phyloP scores from a whole-genome alignment of 2,797 vertebrate genomes.

The Ispidina picta region DNA sequence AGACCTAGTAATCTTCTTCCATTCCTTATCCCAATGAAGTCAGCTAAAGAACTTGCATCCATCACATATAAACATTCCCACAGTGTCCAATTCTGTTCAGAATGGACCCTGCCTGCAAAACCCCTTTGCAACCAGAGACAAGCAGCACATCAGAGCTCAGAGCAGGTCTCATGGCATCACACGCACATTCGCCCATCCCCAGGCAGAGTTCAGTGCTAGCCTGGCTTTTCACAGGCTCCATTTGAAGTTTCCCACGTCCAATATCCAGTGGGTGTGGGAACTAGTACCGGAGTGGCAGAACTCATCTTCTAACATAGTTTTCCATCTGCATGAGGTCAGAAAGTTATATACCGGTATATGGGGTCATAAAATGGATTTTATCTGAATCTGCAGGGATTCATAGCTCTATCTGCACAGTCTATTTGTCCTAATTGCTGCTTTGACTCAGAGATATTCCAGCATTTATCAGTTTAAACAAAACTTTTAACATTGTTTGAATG shows the following conservation, averaged over 20 bases:
- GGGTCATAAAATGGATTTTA: constrained; percentile 38
- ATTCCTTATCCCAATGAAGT: neutral
- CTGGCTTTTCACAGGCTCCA: neutral
- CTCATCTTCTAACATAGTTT: neutral
- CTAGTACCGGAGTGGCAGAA: accelerated
- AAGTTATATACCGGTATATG: neutral
- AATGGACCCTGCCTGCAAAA: neutral
- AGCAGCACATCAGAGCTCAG: neutral
- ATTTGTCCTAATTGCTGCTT: constrained; percentile 47
- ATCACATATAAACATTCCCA: accelerated
- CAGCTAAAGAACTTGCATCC: neutral
- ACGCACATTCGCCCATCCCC: accelerated
- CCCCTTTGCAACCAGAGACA: neutral
- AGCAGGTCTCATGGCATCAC: accelerated
- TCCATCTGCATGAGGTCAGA: neutral
- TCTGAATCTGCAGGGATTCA: constrained; percentile 24
- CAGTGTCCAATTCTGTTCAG: accelerated
- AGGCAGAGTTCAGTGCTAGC: neutral
- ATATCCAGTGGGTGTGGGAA: neutral
- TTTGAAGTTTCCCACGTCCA: neutral
- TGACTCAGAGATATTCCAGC: constrained; percentile 9
- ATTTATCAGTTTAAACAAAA: constrained; percentile 66
- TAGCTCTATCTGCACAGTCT: neutral
- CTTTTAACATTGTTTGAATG: constrained; percentile 40
- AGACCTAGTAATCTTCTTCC: neutral